These are phyloP conservation scores for Novumbra hubbsi DNA, from an alignment of 2,797 vertebrate species.

Conservation along the genomic window DNA sequence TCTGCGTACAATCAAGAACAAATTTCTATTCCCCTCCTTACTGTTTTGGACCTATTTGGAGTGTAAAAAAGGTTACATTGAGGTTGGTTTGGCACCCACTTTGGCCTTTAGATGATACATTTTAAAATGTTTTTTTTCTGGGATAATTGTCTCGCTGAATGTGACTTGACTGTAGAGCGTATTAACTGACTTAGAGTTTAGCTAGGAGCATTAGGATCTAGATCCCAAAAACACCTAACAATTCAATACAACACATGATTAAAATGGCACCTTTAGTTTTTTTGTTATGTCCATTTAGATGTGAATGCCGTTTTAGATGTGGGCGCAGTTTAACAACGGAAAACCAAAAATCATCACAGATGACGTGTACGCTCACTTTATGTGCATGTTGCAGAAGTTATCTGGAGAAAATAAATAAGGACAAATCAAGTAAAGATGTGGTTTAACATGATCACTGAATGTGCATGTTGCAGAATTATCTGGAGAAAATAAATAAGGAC, in stretches of 20 bases:
- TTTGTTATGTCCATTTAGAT: slow-evolving; percentile 12
- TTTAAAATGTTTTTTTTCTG: slow-evolving; percentile 2
- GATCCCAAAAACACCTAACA: not conserved
- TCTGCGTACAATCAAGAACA: slow-evolving; percentile 25
- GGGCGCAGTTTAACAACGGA: slow-evolving; percentile 11
- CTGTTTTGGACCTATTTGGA: not conserved
- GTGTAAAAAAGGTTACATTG: slow-evolving; percentile 8
- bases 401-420: not conserved
- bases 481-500: not conserved
- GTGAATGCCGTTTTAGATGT: not conserved
- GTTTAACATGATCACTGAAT: too few species aligned
- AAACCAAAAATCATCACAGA: not conserved
- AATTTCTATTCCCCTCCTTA: not conserved
- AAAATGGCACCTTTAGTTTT: slow-evolving; percentile 17
- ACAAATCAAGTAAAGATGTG: not conserved
- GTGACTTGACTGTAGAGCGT: slow-evolving; percentile 3
- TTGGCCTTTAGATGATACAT: slow-evolving; percentile 28
- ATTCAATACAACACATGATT: slow-evolving; percentile 22
- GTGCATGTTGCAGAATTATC: not conserved
- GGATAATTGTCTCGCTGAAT: not conserved
- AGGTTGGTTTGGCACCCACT: slow-evolving; percentile 54
- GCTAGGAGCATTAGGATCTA: slow-evolving; percentile 17
- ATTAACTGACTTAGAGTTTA: slow-evolving; percentile 8
- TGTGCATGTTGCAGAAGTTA: not conserved
- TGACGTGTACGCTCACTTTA: not conserved